Evolutionary conservation across 2,113 vertebrate species (phyloP).

Genomic region (Eulemur rufifrons): DNA sequence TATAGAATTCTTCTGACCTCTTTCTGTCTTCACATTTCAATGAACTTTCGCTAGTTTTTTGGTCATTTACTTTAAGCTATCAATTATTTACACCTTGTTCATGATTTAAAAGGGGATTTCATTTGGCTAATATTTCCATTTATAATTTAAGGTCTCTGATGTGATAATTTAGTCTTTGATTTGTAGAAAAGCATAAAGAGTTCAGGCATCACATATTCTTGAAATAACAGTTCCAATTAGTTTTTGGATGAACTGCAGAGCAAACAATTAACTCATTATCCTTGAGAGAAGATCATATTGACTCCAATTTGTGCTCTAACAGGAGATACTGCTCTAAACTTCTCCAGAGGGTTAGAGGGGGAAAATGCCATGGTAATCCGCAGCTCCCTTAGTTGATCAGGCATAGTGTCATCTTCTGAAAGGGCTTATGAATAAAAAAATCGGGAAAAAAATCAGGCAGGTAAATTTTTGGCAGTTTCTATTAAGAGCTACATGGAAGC

Average conservation of each 20-base stretch:
- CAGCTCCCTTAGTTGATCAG: background rate
- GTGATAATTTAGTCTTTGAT: constrained; percentile 31
- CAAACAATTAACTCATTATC: constrained; percentile 53
- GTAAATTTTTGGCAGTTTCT: constrained; percentile 32
- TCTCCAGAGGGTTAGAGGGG: background rate
- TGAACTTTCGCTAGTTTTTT: background rate
- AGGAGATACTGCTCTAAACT: background rate
- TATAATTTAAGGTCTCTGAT: background rate
- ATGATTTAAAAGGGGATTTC: constrained; percentile 21
- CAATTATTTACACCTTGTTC: background rate
- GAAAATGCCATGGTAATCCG: background rate
- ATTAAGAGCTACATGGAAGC: background rate
- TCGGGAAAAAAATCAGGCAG: background rate
- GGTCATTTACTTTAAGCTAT: background rate
- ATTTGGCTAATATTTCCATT: constrained; percentile 21
- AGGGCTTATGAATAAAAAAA: background rate
- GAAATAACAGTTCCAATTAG: constrained; percentile 38
- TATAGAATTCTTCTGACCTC: background rate
- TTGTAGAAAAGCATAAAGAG: background rate
- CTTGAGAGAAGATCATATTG: background rate
- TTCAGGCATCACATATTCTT: constrained; percentile 12
- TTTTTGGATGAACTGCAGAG: constrained; percentile 43
- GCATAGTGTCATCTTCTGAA: constrained; percentile 11
- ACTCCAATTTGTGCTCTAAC: background rate
- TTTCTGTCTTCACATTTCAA: background rate